These are phyloP conservation scores for Pao palembangensis DNA, from an alignment of 2,113 vertebrate species.

Conservation along the genomic window DNA sequence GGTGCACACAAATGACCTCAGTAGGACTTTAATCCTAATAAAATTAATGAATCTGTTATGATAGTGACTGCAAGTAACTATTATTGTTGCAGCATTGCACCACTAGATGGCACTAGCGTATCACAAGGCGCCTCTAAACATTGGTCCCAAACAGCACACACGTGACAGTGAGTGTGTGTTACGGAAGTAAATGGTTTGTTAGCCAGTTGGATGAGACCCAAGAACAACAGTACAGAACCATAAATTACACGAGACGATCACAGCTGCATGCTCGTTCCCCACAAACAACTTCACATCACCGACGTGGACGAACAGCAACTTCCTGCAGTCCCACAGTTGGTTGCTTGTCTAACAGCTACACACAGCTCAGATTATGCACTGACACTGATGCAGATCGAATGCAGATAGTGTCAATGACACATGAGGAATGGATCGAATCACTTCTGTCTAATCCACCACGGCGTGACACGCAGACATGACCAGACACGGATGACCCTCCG, in stretches of 20 bases:
- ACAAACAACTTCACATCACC: conserved; percentile 35
- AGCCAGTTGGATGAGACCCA: conserved; percentile 74
- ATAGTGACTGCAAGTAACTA: neutral
- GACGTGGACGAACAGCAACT: conserved; percentile 60
- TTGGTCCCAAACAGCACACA: neutral
- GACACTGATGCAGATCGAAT: conserved; percentile 71
- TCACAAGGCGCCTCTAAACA: too few relatives aligned
- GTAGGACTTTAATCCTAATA: too few relatives aligned
- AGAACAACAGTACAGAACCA: conserved; percentile 12
- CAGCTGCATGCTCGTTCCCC: conserved; percentile 73
- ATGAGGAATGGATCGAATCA: conserved; percentile 71
- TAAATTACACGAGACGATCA: conserved; percentile 57
- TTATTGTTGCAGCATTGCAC: conserved; percentile 14
- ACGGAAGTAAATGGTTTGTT: conserved; percentile 30
- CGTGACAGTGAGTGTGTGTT: neutral
- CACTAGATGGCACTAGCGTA: conserved; percentile 55
- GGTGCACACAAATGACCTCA: too few relatives aligned
- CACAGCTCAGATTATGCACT: conserved; percentile 64
- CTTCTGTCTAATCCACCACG: conserved; percentile 65
- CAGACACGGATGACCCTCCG: conserved; percentile 71
- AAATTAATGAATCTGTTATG: too few relatives aligned
- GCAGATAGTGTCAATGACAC: conserved; percentile 65
- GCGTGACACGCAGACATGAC: conserved; percentile 71
- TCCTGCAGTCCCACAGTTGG: conserved; percentile 62
- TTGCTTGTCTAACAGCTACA: conserved; percentile 65